These are phyloP conservation scores for Melitaea athalia DNA, from an alignment of 2,888 invertebrate genomes.

Conservation along the genomic window DNA sequence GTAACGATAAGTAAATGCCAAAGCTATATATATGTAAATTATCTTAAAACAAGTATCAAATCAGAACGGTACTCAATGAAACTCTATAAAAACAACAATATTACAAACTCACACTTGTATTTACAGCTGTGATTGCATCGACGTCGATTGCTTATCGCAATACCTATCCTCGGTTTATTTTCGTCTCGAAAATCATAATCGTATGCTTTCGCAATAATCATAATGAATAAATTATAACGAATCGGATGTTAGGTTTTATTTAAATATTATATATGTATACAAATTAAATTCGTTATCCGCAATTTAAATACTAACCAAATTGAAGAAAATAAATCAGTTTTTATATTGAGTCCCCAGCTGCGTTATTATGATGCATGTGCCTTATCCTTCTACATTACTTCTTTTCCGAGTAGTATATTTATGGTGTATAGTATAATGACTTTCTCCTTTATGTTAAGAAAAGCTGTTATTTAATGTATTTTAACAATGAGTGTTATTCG, in stretches of 20 bases:
- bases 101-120: constrained; percentile 49
- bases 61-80: constrained; percentile 53
- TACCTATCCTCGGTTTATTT: constrained; percentile 47
- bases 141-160: constrained; percentile 49
- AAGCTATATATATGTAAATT: constrained; percentile 43
- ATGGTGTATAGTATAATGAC: not conserved
- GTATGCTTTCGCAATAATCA: constrained; percentile 45
- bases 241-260: constrained; percentile 34
- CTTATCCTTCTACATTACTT: constrained; percentile 4
- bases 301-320: constrained; percentile 43
- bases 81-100: constrained; percentile 54
- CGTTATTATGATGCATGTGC: constrained; percentile 43
- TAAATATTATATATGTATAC: constrained; percentile 19
- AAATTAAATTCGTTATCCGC: constrained; percentile 25
- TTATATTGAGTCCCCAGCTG: constrained; percentile 10
- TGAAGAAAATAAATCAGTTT: constrained; percentile 48
- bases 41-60: constrained; percentile 49
- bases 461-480: not conserved
- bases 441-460: not conserved
- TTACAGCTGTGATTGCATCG: constrained; percentile 52
- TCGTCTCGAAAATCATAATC: constrained; percentile 45
- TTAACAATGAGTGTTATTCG: too few species aligned
- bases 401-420: not conserved
- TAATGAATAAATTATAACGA: constrained; percentile 51
- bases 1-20: constrained; percentile 58